A percentile compares a stretch with the other conserved stretches of the same genome.
Conservation (phyloP, 1,140 invertebrate genomes). For the Antheraea pernyi region DNA sequence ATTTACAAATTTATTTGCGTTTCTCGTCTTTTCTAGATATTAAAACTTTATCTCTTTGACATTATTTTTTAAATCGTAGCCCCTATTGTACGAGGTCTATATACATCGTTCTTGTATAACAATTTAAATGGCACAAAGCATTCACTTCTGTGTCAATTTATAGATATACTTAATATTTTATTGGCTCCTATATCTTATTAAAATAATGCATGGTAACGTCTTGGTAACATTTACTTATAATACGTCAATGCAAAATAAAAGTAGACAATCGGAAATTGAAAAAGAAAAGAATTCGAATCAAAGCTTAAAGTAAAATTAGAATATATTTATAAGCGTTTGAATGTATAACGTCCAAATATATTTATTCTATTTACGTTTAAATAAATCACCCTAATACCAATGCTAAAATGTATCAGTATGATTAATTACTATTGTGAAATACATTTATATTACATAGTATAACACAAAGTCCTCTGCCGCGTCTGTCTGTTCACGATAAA, state of each 20-base stretch:
- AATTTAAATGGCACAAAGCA: constrained; percentile 66
- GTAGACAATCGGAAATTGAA: not conserved
- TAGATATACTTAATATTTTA: not conserved
- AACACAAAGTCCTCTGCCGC: no score
- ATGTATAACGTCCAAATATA: not conserved
- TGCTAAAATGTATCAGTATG: no score
- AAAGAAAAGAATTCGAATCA: not conserved
- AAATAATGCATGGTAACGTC: not conserved
- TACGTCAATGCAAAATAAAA: not conserved
- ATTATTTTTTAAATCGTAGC: not conserved
- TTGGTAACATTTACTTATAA: not conserved
- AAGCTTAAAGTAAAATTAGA: not conserved
- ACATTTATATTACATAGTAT: no score
- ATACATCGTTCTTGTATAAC: not conserved
- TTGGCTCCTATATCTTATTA: not conserved
- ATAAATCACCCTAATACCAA: no score
- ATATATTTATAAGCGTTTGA: not conserved
- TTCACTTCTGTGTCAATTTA: constrained; percentile 59
- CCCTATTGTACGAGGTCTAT: not conserved
- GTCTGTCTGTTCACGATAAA: no score
- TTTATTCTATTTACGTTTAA: not conserved
- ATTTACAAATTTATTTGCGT: no score
- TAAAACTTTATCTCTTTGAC: not conserved
- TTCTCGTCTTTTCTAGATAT: no score
- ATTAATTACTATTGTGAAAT: no score